These are phyloP conservation scores for Callyntrura sp. DNA, from an alignment of 2,888 invertebrate species.

Conservation along the genomic window DNA sequence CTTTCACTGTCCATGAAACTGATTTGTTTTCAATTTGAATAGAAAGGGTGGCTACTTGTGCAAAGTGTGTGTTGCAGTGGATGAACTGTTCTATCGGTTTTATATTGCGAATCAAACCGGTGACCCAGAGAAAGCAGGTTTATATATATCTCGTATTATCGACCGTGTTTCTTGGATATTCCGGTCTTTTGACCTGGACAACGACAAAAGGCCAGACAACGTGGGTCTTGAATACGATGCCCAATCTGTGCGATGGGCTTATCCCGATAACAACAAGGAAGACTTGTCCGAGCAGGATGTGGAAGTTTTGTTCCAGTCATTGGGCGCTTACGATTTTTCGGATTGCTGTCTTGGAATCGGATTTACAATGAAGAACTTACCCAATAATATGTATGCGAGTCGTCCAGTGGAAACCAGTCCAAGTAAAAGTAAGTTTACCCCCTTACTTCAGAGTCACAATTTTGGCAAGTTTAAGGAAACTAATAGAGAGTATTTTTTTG, in stretches of 20 bases:
- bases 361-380: conserved; percentile 82
- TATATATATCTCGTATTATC: conserved; percentile 75
- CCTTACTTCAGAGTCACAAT: no score
- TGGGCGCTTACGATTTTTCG: conserved; percentile 77
- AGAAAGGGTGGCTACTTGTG: conserved; percentile 82
- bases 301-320: conserved; percentile 76
- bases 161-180: conserved; percentile 83
- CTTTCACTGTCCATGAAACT: no score
- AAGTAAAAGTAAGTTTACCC: background rate
- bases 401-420: conserved; percentile 16
- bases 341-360: conserved; percentile 83
- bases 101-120: conserved; percentile 6
- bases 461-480: background rate
- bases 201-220: conserved; percentile 78
- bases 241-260: conserved; percentile 68
- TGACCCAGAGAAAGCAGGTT: background rate
- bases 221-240: conserved; percentile 81
- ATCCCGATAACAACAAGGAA: conserved; percentile 67
- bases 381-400: conserved; percentile 70
- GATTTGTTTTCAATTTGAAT: background rate
- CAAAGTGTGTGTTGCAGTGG: conserved; percentile 81
- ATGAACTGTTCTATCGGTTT: conserved; percentile 70
- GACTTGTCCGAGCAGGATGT: conserved; percentile 71
- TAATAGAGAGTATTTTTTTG: no score
- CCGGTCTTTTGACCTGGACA: conserved; percentile 80